Evolutionary conservation across 1,140 invertebrate genomes (phyloP).

Genomic region (Drosophila ercepeae): DNA sequence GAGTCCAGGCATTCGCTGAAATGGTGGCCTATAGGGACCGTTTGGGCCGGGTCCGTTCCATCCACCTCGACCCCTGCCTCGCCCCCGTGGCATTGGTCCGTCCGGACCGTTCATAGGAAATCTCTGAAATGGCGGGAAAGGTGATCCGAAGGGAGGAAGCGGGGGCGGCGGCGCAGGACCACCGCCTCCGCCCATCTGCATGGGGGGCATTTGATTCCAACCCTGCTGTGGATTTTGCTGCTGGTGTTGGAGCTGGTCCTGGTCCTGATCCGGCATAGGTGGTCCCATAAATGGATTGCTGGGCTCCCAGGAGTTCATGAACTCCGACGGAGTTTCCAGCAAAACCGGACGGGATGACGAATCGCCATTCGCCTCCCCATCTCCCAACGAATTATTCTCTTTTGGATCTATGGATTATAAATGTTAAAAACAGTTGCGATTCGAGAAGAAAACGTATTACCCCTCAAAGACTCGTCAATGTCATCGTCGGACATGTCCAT

Average conservation of each 20-base stretch:
- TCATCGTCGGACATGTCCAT: conserved; percentile 91
- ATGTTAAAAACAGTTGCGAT: background rate
- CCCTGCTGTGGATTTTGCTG: conserved; percentile 50
- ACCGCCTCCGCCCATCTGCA: conserved; percentile 46
- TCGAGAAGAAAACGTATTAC: conserved; percentile 22
- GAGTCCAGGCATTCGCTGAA: conserved; percentile 56
- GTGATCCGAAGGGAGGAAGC: conserved; percentile 50
- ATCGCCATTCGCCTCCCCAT: conserved; percentile 51
- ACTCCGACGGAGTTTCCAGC: conserved; percentile 74
- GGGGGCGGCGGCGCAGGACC: conserved; percentile 61
- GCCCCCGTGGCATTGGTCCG: conserved; percentile 52
- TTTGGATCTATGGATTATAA: conserved; percentile 50
- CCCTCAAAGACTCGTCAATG: conserved; percentile 73
- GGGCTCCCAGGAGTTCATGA: conserved; percentile 64
- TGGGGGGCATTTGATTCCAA: conserved; percentile 69
- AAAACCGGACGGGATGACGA: conserved; percentile 61
- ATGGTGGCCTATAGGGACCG: conserved; percentile 67
- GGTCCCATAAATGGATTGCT: conserved; percentile 49
- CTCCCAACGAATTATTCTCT: conserved; percentile 30
- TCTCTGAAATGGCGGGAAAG: conserved; percentile 56
- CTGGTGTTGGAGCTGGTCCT: conserved; percentile 42
- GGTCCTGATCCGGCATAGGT: conserved; percentile 51
- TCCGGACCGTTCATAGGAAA: conserved; percentile 60
- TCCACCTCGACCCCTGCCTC: conserved; percentile 62
- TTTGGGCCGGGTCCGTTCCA: conserved; percentile 36